Evolutionary conservation across 2,113 vertebrate species (phyloP), one percentile per base, ranked within the genome.

Genomic region (Dipodomys stephensi): DNA sequence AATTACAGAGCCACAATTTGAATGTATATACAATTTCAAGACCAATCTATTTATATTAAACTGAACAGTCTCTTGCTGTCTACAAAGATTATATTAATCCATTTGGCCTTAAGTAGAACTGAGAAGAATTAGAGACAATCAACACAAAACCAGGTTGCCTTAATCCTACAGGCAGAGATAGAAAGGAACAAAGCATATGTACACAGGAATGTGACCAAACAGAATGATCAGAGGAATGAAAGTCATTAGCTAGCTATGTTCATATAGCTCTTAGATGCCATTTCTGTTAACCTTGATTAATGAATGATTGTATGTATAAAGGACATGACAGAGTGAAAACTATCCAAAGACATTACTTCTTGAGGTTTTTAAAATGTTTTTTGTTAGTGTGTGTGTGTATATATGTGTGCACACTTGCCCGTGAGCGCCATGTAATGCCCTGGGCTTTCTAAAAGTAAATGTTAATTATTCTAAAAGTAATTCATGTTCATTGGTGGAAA

Each of bases 361-460:
- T 19, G 25, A 53, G 64, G 18, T 28, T 46, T 87, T 94, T 87
- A 49, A 49, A 49, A 49, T 49, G 12, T 49, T 35, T 80, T 39
- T 46, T 22, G 22, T 62, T 6, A 32, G 53, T 57, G 53, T 57
- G 53, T 57, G 53, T 57, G 53, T 57, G 53, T 57, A 13, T 57
- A 13, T 57, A 13, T 57, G 53, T 57, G 53, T 57, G 53, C 39
- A 39, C 39, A 39, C 39, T 39, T 39, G 39, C 39, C 5, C 5
- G 39, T 39, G 39, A 39, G 39, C 39, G 39, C 39, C 39, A 49
- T 39, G 65, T n/a, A 87, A 92, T 71, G 4, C 2, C 53, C 68
- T 64, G n/a, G 23, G 44, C 32, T 90, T 90, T 74, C 62, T 81
- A 87, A 89, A 90, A 84, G 71, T 35, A 81, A 81, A 64, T 88